phyloP scores from a whole-genome alignment of 2,113 vertebrate species.

The Phainopepla nitens region DNA sequence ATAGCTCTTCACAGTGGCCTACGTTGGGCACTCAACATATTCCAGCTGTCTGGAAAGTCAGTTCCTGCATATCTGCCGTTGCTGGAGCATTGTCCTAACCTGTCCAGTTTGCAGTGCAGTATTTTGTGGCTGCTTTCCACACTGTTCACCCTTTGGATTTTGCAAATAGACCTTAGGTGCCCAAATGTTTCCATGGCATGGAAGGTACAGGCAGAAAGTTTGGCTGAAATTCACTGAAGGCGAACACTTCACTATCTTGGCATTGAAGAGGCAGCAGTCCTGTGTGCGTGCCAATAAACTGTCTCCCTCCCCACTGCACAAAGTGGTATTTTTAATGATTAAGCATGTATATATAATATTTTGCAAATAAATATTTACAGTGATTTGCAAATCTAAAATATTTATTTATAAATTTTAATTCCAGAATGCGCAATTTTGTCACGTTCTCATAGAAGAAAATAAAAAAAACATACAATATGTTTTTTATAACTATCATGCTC shows the following conservation, averaged over 20 bases:
- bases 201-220: background rate
- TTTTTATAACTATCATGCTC: conserved; percentile 62
- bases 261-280: background rate
- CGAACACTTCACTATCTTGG: background rate
- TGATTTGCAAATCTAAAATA: conserved; percentile 20
- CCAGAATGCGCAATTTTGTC: conserved; percentile 29
- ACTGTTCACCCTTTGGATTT: background rate
- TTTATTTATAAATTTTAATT: conserved; percentile 37
- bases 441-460: conserved; percentile 3
- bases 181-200: background rate
- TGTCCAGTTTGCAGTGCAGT: rapidly evolving
- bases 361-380: conserved; percentile 42
- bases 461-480: conserved; percentile 42
- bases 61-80: background rate
- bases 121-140: background rate
- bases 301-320: background rate
- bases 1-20: background rate
- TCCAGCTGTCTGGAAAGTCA: background rate
- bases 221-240: background rate
- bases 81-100: background rate
- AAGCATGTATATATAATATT: background rate
- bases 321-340: background rate
- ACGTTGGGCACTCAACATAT: background rate
- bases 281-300: background rate
- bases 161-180: background rate